Conservation (phyloP, 1,140 invertebrate genomes). For the Ladona fulva region DNA sequence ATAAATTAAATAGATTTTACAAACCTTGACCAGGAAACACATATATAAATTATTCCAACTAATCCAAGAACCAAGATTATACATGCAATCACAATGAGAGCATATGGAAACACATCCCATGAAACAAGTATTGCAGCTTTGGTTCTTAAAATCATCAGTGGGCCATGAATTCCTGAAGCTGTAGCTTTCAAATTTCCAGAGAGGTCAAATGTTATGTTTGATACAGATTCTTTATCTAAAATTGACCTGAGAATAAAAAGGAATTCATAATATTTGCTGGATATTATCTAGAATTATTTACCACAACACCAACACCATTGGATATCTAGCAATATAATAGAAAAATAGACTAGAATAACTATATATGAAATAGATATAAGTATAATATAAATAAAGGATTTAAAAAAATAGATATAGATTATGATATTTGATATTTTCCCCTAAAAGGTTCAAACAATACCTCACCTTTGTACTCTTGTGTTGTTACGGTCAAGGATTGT, state of each 20-base stretch:
- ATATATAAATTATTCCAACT: conserved; percentile 82
- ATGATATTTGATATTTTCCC: too few species aligned
- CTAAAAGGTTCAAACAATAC: too few species aligned
- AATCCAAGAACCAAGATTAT: conserved; percentile 77
- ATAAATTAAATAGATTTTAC: background rate
- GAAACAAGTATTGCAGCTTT: conserved; percentile 50
- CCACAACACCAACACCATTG: too few species aligned
- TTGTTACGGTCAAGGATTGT: conserved; percentile 62
- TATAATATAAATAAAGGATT: too few species aligned
- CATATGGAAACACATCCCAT: conserved; percentile 72
- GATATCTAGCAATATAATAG: too few species aligned
- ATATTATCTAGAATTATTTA: too few species aligned
- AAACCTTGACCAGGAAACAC: conserved; percentile 84
- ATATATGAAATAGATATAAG: too few species aligned
- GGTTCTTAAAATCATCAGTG: conserved; percentile 39
- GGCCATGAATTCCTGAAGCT: conserved; percentile 58
- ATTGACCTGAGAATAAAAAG: conserved; percentile 36
- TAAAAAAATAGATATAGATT: too few species aligned
- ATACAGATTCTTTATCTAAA: conserved; percentile 45
- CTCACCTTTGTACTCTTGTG: conserved; percentile 56
- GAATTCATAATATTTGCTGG: too few species aligned
- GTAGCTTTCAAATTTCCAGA: conserved; percentile 51
- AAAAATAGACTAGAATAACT: too few species aligned
- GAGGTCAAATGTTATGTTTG: conserved; percentile 55
- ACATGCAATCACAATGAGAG: conserved; percentile 73